Conservation (phyloP, 2,888 invertebrate species). For the Melanostoma mellinum region DNA sequence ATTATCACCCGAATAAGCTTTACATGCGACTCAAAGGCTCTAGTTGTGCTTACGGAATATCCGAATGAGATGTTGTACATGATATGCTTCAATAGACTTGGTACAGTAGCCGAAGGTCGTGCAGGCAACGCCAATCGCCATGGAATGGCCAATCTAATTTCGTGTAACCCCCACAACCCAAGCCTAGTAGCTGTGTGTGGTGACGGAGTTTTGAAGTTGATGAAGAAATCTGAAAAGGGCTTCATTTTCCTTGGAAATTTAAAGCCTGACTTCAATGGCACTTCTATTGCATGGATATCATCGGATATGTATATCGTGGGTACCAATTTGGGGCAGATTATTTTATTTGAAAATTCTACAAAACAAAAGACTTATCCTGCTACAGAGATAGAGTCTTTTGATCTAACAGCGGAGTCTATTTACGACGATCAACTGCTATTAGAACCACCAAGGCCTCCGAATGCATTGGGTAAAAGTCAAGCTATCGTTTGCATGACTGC, state of each 20-base stretch:
- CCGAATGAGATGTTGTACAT: slow-evolving; percentile 87
- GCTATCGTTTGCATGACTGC: slow-evolving; percentile 80
- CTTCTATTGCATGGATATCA: slow-evolving; percentile 91
- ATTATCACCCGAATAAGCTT: slow-evolving; percentile 81
- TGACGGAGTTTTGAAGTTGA: slow-evolving; percentile 85
- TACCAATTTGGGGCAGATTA: slow-evolving; percentile 88
- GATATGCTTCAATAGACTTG: slow-evolving; percentile 90
- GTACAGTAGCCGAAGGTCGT: slow-evolving; percentile 80
- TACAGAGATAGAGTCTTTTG: slow-evolving; percentile 76
- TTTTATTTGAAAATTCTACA: slow-evolving; percentile 93
- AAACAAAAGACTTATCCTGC: slow-evolving; percentile 87
- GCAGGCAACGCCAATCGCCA: slow-evolving; percentile 78
- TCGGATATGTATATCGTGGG: slow-evolving; percentile 90
- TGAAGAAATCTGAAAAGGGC: slow-evolving; percentile 87
- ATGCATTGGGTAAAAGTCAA: slow-evolving; percentile 60
- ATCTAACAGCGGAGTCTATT: slow-evolving; percentile 77
- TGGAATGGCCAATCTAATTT: slow-evolving; percentile 78
- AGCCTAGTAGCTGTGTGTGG: slow-evolving; percentile 86
- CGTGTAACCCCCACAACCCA: slow-evolving; percentile 85
- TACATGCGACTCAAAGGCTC: slow-evolving; percentile 90
- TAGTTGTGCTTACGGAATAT: slow-evolving; percentile 91
- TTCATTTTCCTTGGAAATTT: slow-evolving; percentile 86
- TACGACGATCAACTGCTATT: slow-evolving; percentile 1
- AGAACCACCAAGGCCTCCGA: slow-evolving; percentile 16
- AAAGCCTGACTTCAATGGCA: slow-evolving; percentile 89